Evolutionary conservation across 2,797 vertebrate genomes (phyloP).

Genomic region (Epinephelus awoara): DNA sequence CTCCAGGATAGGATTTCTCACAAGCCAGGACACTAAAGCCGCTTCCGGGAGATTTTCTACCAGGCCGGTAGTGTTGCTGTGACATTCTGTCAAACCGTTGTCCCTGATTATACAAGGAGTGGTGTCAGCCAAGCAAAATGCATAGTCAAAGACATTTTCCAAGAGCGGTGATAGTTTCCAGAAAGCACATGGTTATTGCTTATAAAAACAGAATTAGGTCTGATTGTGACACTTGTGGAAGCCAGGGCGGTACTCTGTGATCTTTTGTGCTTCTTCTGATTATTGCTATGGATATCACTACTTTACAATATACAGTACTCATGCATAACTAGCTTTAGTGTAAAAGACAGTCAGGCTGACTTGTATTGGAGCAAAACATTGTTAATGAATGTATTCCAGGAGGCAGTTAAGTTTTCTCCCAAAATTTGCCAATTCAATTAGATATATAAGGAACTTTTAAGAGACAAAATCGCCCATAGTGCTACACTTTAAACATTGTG

Average conservation of each 20-base stretch:
- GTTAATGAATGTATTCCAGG: constrained; percentile 8
- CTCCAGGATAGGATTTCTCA: constrained; percentile 63
- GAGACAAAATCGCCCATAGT: too few relatives aligned
- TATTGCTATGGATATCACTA: background rate
- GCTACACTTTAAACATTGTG: too few relatives aligned
- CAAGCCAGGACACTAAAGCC: constrained; percentile 58
- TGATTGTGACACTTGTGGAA: constrained; percentile 25
- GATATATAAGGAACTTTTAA: too few relatives aligned
- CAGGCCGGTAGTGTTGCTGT: constrained; percentile 65
- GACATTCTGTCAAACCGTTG: constrained; percentile 66
- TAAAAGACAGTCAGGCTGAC: background rate
- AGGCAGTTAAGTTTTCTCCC: too few relatives aligned
- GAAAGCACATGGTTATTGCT: constrained; percentile 33
- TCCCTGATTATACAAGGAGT: constrained; percentile 58
- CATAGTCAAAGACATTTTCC: constrained; percentile 37
- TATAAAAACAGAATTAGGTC: constrained; percentile 40
- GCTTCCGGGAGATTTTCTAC: constrained; percentile 62
- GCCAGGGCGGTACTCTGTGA: background rate
- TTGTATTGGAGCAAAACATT: constrained; percentile 26
- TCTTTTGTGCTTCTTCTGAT: constrained; percentile 13
- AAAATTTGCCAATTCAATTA: too few relatives aligned
- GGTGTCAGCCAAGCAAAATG: constrained; percentile 50
- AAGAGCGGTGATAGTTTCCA: constrained; percentile 57
- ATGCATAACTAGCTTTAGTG: background rate
- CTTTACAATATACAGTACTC: background rate